Evolutionary conservation across 2,113 vertebrate genomes (phyloP), one percentile per base, ranked within the genome.

Genomic region (Oreotrochilus melanogaster): DNA sequence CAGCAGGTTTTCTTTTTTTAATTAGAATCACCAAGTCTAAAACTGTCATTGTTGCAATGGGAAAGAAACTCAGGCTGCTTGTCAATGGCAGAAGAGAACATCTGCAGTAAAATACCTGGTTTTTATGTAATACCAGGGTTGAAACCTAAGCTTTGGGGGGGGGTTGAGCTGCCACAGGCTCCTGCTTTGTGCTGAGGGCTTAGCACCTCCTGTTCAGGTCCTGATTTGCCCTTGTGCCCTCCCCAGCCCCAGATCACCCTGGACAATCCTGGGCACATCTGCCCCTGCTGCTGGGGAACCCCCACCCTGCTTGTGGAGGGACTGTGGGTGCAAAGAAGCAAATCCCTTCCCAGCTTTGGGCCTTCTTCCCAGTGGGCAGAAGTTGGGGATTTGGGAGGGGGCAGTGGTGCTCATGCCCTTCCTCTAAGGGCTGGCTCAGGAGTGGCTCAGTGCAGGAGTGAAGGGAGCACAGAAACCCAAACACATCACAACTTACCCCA

Each of bases 251-350:
- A 10, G 18, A 51, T 43, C 9, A 0, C 43, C 51, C 22, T 3
- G 23, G 15, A 5, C 22, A 3, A 5, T 64, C 57, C n/a, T 5
- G 0, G 9, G n/a, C 58, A 3, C 14, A 0, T 23, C 75, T 39
- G 39, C 84, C 13, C 18, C 12, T 4, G 39, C 57, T 31, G 50
- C 57, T 39, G 71, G 56, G 51, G 18, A 37, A 8, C 74, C 18
- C 0, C 64, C 25, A 3, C 39, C 48, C 56, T 66, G 70, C 7
- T 13, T n/a, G 14, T 3, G 37, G 18, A 22, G 48, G 21, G n/a
- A 16, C 23, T 28, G n/a, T 37, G 30, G 22, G 43, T 24, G 35
- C 53, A 10, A 53, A 66, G n/a, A 9, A 27, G 14, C 10, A 15
- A 4, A 14, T 35, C 65, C 81, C 31, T 31, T 50, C 58, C 76